Evolutionary conservation across 2,888 invertebrate species (phyloP), one percentile per base, ranked within the genome.

Genomic region (Disparrhopalites patrizii): DNA sequence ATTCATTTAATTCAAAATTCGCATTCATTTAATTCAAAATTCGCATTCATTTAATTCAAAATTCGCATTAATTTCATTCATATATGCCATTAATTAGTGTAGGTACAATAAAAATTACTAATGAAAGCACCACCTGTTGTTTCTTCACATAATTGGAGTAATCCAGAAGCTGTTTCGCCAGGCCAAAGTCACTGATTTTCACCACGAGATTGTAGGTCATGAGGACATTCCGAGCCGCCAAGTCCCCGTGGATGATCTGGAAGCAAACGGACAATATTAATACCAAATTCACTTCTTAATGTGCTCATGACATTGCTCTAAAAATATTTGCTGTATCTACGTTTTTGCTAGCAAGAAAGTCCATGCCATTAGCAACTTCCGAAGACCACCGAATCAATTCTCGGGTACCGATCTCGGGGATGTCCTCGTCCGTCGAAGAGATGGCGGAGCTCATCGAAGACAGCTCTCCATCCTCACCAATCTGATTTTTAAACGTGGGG

Each of bases 131-230:
- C 43, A 43, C 43, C 43, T 43, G 43, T 10, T 43, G 43, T 43
- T 43, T 43, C n/a, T 43, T 43, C n/a, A 43, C 43, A 43, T 43
- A 43, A 43, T 43, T 43, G 43, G 43, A 10, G 20, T 43, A 43
- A 15, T 43, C 43, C 43, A 43, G 15, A 43, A 43, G 43, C 20
- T 43, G 43, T n/a, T 20, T 43, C 4, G 43, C 15, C n/a, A 43
- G 20, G 5, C 43, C 43, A 43, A 43, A 43, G 43, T 43, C 43
- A n/a, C 43, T 43, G 5, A 43, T 43, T 15, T 43, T 43, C 5
- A 20, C 43, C 15, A 43, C n/a, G 20, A n/a, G n/a, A 15, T 15
- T 43, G 15, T 43, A 15, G 8, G 43, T 43, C 20, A 43, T 5
- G 4, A 43, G 43, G n/a, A 43, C n/a, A n/a, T 43, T 43, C 20